phyloP scores from a whole-genome alignment of 1,140 invertebrate genomes.

The Idris sp. region DNA sequence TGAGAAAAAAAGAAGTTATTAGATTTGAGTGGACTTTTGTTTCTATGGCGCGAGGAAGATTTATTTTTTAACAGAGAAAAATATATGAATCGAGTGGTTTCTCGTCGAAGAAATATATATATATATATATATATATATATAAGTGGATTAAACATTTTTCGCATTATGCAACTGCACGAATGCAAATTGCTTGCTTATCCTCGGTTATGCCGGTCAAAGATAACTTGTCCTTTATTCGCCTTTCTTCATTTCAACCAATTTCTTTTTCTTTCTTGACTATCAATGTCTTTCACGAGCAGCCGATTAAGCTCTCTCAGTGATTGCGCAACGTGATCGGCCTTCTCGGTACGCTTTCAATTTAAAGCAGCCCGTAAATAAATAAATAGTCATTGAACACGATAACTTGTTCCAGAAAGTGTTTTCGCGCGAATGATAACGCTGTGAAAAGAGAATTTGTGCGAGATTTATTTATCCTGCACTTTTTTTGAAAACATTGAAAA shows the following conservation, averaged over 20 bases:
- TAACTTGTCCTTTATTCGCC: slow-evolving; percentile 22
- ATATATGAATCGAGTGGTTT: not conserved
- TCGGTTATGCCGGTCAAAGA: slow-evolving; percentile 17
- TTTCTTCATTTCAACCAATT: slow-evolving; percentile 25
- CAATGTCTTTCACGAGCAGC: slow-evolving; percentile 59
- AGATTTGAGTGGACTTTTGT: not conserved
- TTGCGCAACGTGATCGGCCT: slow-evolving; percentile 68
- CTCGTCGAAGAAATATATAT: slow-evolving; percentile 8
- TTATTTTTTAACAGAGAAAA: no score
- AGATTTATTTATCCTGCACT: slow-evolving; percentile 28
- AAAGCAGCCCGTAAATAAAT: slow-evolving; percentile 73
- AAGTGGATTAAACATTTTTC: slow-evolving; percentile 23
- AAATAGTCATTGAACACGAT: slow-evolving; percentile 68
- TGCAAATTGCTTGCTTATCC: slow-evolving; percentile 28
- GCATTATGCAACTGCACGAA: slow-evolving; percentile 10
- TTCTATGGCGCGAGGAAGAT: not conserved
- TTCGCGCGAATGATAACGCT: slow-evolving; percentile 24
- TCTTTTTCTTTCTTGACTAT: slow-evolving; percentile 41
- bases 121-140: no score
- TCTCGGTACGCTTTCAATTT: slow-evolving; percentile 71
- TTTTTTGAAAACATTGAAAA: no score
- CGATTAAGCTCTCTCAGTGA: slow-evolving; percentile 63
- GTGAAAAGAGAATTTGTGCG: slow-evolving; percentile 28
- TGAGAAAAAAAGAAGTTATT: not conserved
- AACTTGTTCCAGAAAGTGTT: slow-evolving; percentile 52